Conservation (phyloP, 2,888 invertebrate genomes). For the Drosophila ezoana region DNA sequence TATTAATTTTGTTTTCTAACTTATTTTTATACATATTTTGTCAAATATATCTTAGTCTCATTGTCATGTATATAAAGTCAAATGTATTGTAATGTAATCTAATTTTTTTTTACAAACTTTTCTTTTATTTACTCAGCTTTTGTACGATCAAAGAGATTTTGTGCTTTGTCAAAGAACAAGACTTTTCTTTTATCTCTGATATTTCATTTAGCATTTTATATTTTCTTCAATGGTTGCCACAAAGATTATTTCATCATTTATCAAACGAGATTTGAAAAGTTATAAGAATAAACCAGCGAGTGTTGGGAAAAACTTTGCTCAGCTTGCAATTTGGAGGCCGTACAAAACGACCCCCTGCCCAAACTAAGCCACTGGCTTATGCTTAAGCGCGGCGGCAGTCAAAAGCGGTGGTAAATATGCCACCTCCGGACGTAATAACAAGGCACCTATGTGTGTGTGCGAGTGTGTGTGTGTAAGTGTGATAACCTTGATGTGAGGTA, state of each 20-base stretch:
- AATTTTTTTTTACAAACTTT: neutral
- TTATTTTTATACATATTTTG: too few species aligned
- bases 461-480: constrained; percentile 12
- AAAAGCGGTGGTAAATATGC: constrained; percentile 26
- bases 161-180: neutral
- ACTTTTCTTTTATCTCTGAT: neutral
- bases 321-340: constrained; percentile 10
- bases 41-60: too few species aligned
- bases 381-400: constrained; percentile 30
- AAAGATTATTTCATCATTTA: constrained; percentile 43
- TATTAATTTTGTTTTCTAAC: too few species aligned
- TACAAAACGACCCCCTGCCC: constrained; percentile 31
- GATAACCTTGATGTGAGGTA: constrained; percentile 51
- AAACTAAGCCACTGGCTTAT: constrained; percentile 62
- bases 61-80: too few species aligned
- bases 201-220: neutral
- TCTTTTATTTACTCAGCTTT: neutral
- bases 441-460: constrained; percentile 22
- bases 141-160: constrained; percentile 1
- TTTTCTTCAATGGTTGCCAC: constrained; percentile 23
- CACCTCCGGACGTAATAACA: constrained; percentile 69
- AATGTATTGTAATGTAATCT: too few species aligned
- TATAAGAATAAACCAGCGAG: neutral
- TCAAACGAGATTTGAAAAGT: constrained; percentile 40
- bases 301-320: constrained; percentile 10